Conservation (phyloP, 64 coral and sea anemone genomes). For the Porites lutea region DNA sequence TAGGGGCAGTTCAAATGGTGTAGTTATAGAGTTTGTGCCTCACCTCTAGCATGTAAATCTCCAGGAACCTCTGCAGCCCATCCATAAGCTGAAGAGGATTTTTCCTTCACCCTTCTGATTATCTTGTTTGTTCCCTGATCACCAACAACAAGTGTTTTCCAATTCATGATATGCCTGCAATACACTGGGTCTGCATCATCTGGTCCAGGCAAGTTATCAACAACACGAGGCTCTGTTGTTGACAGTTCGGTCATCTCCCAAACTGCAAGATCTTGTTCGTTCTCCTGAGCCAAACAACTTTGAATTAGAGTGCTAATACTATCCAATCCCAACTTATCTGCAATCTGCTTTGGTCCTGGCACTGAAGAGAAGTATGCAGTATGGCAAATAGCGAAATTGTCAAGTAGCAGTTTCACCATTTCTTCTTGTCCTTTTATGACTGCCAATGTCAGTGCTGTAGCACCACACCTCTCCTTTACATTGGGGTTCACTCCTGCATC, state of each 20-base stretch:
- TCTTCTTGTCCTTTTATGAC: conserved; percentile 25
- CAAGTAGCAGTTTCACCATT: conserved; percentile 6
- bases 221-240: too few relatives aligned
- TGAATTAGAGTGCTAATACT: neutral
- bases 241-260: neutral
- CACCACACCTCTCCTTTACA: conserved; percentile 33
- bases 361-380: neutral
- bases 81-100: conserved; percentile 9
- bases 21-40: too few relatives aligned
- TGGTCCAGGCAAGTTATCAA: too few relatives aligned
- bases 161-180: too few relatives aligned
- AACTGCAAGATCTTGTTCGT: conserved; percentile 2
- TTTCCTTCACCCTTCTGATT: conserved; percentile 61
- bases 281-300: too few relatives aligned
- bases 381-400: conserved; percentile 23
- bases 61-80: conserved; percentile 64
- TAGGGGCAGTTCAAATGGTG: too few relatives aligned
- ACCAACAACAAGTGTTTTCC: neutral
- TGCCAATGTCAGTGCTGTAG: neutral
- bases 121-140: conserved; percentile 13
- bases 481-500: conserved; percentile 42
- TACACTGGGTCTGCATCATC: too few relatives aligned
- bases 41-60: conserved; percentile 41
- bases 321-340: conserved; percentile 7
- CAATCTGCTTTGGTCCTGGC: neutral